These are phyloP conservation scores for Micrastur ruficollis DNA, from an alignment of 2,797 vertebrate species.

Conservation along the genomic window DNA sequence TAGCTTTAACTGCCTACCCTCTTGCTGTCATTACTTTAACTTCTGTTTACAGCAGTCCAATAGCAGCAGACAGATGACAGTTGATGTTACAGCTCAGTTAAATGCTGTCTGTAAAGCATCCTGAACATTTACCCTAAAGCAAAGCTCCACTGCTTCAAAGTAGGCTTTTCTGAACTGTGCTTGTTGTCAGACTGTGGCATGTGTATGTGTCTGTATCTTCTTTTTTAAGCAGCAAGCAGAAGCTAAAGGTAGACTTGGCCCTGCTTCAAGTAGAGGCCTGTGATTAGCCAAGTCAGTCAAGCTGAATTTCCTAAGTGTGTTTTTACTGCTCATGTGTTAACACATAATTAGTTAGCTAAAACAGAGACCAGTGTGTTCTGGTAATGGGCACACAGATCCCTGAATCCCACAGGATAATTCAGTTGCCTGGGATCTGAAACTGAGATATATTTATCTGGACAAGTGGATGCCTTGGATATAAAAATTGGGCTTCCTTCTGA, in stretches of 20 bases:
- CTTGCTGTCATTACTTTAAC: neutral
- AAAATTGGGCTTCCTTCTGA: neutral
- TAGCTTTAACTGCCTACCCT: neutral
- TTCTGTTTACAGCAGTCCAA: neutral
- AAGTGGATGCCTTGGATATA: neutral
- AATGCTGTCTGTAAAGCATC: neutral
- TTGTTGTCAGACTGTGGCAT: neutral
- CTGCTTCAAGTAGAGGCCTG: neutral
- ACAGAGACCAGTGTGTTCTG: neutral
- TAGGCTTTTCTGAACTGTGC: neutral
- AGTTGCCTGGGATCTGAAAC: neutral
- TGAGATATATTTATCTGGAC: neutral
- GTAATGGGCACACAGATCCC: neutral
- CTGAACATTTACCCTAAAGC: neutral
- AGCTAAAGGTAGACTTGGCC: slow-evolving; percentile 14
- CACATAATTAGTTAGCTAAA: slow-evolving; percentile 15
- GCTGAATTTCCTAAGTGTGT: neutral
- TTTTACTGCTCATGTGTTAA: slow-evolving; percentile 1
- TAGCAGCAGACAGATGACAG: neutral
- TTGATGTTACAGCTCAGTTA: neutral
- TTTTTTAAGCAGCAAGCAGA: neutral
- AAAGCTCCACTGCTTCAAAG: neutral
- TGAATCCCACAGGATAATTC: neutral
- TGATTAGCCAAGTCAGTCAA: slow-evolving; percentile 3
- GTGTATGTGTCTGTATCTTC: neutral